phyloP scores from a whole-genome alignment of 1,140 invertebrate genomes.

The Zaprionus gabonicus region DNA sequence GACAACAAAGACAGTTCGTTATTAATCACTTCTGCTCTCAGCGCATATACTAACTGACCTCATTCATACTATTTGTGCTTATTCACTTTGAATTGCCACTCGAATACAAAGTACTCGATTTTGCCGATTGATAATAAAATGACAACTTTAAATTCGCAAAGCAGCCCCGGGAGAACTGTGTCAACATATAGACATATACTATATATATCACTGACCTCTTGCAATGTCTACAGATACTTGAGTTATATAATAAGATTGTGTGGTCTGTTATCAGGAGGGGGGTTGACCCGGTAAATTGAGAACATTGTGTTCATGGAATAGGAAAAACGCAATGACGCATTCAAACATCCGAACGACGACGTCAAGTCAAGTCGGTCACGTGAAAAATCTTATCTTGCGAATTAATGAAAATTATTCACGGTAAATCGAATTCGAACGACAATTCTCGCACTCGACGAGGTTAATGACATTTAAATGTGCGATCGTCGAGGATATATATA shows the following conservation, averaged over 20 bases:
- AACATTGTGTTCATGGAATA: neutral
- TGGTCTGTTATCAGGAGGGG: neutral
- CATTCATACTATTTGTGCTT: conserved; percentile 29
- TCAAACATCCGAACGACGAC: conserved; percentile 13
- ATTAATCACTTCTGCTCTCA: conserved; percentile 12
- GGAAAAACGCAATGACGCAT: conserved; percentile 51
- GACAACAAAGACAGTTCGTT: conserved; percentile 14
- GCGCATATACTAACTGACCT: conserved; percentile 23
- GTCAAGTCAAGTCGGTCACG: conserved; percentile 48
- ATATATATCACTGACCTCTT: conserved; percentile 30
- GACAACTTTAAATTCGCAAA: conserved; percentile 16
- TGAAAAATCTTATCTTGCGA: conserved; percentile 40
- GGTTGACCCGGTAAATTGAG: neutral
- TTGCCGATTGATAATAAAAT: conserved; percentile 21
- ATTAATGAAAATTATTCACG: conserved; percentile 58
- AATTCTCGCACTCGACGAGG: conserved; percentile 59
- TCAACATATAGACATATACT: conserved; percentile 5
- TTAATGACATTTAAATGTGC: conserved; percentile 63
- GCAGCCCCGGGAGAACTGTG: conserved; percentile 3
- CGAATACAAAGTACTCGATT: conserved; percentile 18
- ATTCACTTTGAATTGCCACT: conserved; percentile 13
- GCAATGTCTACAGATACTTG: conserved; percentile 13
- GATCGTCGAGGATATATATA: neutral
- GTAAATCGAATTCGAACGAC: conserved; percentile 37
- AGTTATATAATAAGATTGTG: conserved; percentile 22